These are phyloP conservation scores for Temnothorax nylanderi DNA, from an alignment of 1,140 invertebrate species.

Conservation along the genomic window DNA sequence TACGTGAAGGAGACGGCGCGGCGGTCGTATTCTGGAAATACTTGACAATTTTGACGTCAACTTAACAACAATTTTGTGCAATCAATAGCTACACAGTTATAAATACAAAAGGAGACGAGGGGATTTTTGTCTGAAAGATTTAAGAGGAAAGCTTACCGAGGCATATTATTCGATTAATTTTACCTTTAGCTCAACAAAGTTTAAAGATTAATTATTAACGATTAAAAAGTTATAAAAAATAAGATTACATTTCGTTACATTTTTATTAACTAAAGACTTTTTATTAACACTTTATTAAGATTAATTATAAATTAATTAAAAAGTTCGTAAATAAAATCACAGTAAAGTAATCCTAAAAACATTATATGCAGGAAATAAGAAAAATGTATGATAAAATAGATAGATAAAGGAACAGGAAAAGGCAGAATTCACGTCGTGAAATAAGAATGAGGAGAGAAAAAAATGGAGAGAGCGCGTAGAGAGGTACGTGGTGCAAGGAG, in stretches of 20 bases:
- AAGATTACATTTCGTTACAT: not conserved
- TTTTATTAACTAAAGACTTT: not conserved
- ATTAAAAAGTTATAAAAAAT: constrained; percentile 3
- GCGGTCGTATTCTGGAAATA: not conserved
- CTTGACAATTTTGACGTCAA: not conserved
- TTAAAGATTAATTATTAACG: not conserved
- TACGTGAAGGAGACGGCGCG: not conserved
- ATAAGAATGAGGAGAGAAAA: constrained; percentile 6
- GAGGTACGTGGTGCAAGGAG: not conserved
- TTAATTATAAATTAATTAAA: constrained; percentile 3
- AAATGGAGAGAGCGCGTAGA: constrained; percentile 21
- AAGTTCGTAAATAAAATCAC: not conserved
- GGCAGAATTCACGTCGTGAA: not conserved
- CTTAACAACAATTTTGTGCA: constrained; percentile 1
- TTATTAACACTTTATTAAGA: no score
- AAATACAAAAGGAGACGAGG: not conserved
- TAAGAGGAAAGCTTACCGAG: not conserved
- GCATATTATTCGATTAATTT: constrained; percentile 4
- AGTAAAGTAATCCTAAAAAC: not conserved
- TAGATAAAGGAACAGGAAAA: not conserved
- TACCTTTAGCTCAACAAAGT: not conserved
- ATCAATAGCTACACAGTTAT: not conserved
- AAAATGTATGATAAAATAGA: not conserved
- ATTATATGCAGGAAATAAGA: not conserved
- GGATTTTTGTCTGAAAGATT: not conserved